phyloP scores from a whole-genome alignment of 2,888 invertebrate genomes.

The Amiota mariae region DNA sequence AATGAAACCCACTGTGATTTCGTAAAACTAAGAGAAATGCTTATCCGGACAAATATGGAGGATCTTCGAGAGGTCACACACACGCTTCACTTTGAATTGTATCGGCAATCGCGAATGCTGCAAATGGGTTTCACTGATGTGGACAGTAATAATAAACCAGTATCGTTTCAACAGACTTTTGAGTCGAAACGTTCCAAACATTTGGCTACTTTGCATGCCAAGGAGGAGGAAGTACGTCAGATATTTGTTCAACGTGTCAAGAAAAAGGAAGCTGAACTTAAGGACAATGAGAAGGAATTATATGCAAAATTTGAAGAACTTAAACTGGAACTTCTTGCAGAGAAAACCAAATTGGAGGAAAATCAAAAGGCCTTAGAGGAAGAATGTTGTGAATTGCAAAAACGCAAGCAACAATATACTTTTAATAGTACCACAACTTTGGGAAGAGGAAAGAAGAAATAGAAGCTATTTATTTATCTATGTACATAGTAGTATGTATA shows the following conservation, averaged over 20 bases:
- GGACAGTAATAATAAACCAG: conserved; percentile 92
- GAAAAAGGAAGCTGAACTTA: conserved; percentile 97
- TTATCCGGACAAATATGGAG: conserved; percentile 99
- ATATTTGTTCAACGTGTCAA: conserved; percentile 98
- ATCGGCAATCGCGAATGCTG: conserved; percentile 89
- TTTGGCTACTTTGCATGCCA: conserved; percentile 92
- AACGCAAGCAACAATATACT: conserved; percentile 87
- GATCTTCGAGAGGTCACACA: conserved; percentile 99
- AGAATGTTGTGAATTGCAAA: conserved; percentile 91
- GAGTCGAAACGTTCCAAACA: conserved; percentile 94
- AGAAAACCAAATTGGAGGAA: conserved; percentile 94
- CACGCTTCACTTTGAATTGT: conserved; percentile 95
- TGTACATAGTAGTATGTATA: background rate
- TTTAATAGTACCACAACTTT: conserved; percentile 88
- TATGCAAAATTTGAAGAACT: conserved; percentile 95
- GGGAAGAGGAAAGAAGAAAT: conserved; percentile 95
- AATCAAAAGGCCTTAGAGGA: conserved; percentile 95
- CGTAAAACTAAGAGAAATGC: conserved; percentile 98
- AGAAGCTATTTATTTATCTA: conserved; percentile 31
- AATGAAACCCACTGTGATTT: conserved; percentile 99
- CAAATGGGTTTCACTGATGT: conserved; percentile 97
- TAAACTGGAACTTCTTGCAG: conserved; percentile 95
- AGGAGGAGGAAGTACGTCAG: conserved; percentile 98
- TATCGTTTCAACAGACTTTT: conserved; percentile 77
- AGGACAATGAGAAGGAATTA: conserved; percentile 97